A percentile compares a stretch with the other conserved stretches of the same genome.
These are phyloP conservation scores for Myrmecobius fasciatus DNA, from an alignment of 2,113 vertebrate species.

Conservation along the genomic window DNA sequence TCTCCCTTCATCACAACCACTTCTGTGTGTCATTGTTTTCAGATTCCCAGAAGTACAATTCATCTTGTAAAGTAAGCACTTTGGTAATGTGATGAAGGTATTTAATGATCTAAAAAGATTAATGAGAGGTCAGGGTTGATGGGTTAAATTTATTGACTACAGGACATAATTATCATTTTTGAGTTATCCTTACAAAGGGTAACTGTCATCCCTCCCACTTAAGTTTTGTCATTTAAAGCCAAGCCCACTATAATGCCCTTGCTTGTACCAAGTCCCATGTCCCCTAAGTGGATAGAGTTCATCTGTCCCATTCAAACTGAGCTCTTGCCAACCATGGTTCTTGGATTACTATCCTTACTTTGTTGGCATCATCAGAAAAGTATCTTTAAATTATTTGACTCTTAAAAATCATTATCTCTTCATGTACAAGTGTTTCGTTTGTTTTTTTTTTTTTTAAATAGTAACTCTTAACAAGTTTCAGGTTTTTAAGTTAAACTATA, in stretches of 20 bases:
- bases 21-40: constrained; percentile 30
- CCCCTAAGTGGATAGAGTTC: neutral
- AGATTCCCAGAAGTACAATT: constrained; percentile 20
- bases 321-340: constrained; percentile 54
- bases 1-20: rapidly evolving
- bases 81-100: neutral
- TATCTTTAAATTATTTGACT: constrained; percentile 58
- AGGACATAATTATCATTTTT: neutral
- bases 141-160: neutral
- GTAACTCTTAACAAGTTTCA: constrained; percentile 21
- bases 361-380: constrained; percentile 58
- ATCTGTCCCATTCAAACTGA: neutral
- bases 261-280: constrained; percentile 42
- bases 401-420: constrained; percentile 63
- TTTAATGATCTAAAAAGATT: neutral
- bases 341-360: constrained; percentile 44
- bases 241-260: neutral
- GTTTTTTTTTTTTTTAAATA: constrained; percentile 25
- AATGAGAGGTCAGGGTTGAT: neutral
- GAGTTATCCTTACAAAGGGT: neutral
- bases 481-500: constrained; percentile 41
- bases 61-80: neutral
- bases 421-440: constrained; percentile 44
- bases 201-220: neutral
- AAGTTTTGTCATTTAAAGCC: neutral